These are phyloP conservation scores for Dendrolimus punctatus DNA, from an alignment of 1,140 invertebrate genomes.

Conservation along the genomic window DNA sequence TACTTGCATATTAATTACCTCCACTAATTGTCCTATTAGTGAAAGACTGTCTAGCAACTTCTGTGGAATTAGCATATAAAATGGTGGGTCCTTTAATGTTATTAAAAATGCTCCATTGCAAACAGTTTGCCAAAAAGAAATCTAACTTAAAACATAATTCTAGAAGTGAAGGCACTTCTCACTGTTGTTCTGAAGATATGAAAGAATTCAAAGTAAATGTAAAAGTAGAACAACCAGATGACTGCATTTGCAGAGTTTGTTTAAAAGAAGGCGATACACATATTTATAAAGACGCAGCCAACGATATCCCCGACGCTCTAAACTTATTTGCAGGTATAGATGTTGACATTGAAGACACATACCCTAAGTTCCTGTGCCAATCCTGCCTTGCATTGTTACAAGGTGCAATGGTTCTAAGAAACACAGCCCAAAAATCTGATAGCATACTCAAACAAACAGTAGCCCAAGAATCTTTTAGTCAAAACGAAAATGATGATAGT, in stretches of 20 bases:
- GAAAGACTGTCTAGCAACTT: too few species aligned
- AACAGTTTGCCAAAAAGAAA: constrained; percentile 9
- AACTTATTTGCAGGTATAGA: constrained; percentile 37
- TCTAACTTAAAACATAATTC: constrained; percentile 3
- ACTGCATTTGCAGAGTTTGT: constrained; percentile 41
- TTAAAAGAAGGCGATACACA: constrained; percentile 45
- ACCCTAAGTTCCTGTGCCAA: constrained; percentile 51
- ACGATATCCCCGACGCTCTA: constrained; percentile 36
- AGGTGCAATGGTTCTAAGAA: constrained; percentile 41
- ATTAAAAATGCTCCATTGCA: constrained; percentile 40
- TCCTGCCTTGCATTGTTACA: constrained; percentile 40
- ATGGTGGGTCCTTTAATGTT: constrained; percentile 38
- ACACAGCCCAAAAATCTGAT: constrained; percentile 49
- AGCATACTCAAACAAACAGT: constrained; percentile 32
- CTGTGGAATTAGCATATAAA: constrained; percentile 2
- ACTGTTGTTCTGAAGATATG: background rate
- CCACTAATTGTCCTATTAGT: too few species aligned
- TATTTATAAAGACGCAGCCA: constrained; percentile 29
- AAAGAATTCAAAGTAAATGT: constrained; percentile 1
- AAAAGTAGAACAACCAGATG: constrained; percentile 10
- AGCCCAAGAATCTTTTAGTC: constrained; percentile 8
- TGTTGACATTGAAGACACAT: constrained; percentile 28
- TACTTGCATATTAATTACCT: too few species aligned
- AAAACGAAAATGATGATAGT: constrained; percentile 14
- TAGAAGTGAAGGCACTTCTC: constrained; percentile 1